Evolutionary conservation across 2,888 invertebrate genomes (phyloP).

Genomic region (Blastobasis adustella): DNA sequence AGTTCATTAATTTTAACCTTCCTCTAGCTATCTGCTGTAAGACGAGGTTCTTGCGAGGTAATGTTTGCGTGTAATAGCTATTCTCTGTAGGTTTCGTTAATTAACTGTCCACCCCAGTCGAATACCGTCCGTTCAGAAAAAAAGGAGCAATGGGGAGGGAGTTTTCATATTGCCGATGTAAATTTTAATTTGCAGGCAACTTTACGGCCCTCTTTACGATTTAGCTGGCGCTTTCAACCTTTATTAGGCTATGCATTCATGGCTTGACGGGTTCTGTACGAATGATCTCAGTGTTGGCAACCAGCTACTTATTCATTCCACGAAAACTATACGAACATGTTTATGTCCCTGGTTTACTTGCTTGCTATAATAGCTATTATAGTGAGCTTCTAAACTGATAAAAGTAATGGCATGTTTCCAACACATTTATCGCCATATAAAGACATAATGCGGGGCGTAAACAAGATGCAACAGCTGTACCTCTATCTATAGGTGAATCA

Average conservation of each 20-base stretch:
- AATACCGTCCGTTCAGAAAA: slow-evolving; percentile 51
- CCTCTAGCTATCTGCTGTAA: too few relatives aligned
- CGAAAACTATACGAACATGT: slow-evolving; percentile 2
- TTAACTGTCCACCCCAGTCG: slow-evolving; percentile 65
- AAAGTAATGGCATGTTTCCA: slow-evolving; percentile 19
- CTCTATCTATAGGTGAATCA: slow-evolving; percentile 2
- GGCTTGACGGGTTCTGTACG: slow-evolving; percentile 36
- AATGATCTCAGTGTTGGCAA: slow-evolving; percentile 22
- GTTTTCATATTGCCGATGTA: slow-evolving; percentile 70
- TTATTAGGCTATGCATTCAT: slow-evolving; percentile 65
- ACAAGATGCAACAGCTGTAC: slow-evolving; percentile 7
- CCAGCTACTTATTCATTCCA: background rate
- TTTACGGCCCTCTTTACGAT: slow-evolving; percentile 71
- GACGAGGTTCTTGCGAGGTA: too few relatives aligned
- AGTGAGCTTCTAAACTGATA: slow-evolving; percentile 12
- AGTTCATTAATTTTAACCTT: too few relatives aligned
- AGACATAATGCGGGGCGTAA: slow-evolving; percentile 8
- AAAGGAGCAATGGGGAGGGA: slow-evolving; percentile 52
- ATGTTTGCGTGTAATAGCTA: slow-evolving; percentile 14
- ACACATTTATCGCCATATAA: slow-evolving; percentile 13
- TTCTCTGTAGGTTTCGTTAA: slow-evolving; percentile 63
- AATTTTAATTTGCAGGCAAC: slow-evolving; percentile 71
- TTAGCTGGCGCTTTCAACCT: slow-evolving; percentile 64
- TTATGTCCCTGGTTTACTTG: slow-evolving; percentile 7
- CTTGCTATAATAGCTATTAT: slow-evolving; percentile 11